Evolutionary conservation across 2,797 vertebrate genomes (phyloP).

Genomic region (Petrocephalus schoutedeni): DNA sequence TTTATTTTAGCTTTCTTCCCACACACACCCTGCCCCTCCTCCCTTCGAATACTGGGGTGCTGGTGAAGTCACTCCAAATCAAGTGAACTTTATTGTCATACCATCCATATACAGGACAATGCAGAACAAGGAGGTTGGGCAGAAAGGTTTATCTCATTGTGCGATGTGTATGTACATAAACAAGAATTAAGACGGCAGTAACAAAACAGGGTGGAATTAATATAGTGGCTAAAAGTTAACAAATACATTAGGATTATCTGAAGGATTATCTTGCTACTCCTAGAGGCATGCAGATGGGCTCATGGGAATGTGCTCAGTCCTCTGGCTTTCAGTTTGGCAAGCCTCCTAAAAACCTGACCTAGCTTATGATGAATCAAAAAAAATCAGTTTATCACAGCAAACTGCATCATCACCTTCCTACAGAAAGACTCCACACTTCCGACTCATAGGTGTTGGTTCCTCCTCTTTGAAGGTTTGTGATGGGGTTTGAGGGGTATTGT

Average conservation of each 20-base stretch:
- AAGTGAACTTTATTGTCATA: not conserved
- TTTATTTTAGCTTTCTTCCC: not conserved
- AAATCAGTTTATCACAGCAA: not conserved
- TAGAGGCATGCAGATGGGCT: not conserved
- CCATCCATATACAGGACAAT: not conserved
- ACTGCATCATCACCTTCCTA: not conserved
- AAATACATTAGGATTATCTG: not conserved
- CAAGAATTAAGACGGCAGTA: not conserved
- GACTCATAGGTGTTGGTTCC: not conserved
- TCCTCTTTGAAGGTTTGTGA: not conserved
- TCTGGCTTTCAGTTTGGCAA: not conserved
- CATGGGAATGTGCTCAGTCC: not conserved
- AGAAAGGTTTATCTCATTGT: not conserved
- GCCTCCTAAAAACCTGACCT: not conserved
- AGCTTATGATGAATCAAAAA: not conserved
- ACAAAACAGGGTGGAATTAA: not conserved
- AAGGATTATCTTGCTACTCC: not conserved
- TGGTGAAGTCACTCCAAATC: not conserved
- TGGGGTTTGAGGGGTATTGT: not conserved
- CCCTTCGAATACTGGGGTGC: not conserved
- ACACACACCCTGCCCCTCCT: not conserved
- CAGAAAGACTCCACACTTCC: not conserved
- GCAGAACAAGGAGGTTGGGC: not conserved
- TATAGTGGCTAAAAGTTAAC: not conserved
- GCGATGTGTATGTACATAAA: not conserved